Evolutionary conservation across 2,113 vertebrate genomes (phyloP).

Genomic region (Diglossa brunneiventris): DNA sequence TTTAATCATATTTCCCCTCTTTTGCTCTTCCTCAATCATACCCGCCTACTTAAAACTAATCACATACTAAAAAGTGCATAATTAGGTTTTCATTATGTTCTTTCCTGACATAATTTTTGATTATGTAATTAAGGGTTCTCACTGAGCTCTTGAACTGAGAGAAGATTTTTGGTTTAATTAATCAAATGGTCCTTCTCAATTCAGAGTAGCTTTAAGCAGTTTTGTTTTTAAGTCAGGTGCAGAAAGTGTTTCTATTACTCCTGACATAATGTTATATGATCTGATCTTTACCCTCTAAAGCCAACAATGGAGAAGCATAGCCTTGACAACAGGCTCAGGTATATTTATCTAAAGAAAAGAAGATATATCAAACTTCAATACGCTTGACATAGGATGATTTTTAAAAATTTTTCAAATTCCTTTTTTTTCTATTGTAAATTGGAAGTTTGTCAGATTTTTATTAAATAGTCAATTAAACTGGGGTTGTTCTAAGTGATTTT

Average conservation of each 20-base stretch:
- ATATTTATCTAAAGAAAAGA: background rate
- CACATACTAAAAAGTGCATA: conserved; percentile 21
- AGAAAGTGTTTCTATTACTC: background rate
- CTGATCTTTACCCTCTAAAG: background rate
- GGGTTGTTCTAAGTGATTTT: background rate
- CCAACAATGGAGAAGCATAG: background rate
- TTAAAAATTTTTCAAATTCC: background rate
- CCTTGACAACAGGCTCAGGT: background rate
- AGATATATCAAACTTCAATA: background rate
- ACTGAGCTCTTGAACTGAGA: conserved; percentile 6
- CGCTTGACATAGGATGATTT: background rate
- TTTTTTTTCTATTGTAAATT: background rate
- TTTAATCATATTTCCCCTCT: background rate
- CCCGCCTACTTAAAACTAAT: conserved; percentile 32
- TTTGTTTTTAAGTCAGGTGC: background rate
- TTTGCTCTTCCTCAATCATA: conserved; percentile 24
- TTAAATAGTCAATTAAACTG: background rate
- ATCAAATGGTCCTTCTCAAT: conserved; percentile 1
- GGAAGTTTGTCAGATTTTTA: background rate
- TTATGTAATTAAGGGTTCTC: conserved; percentile 49
- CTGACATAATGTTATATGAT: background rate
- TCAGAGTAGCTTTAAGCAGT: background rate
- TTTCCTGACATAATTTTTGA: conserved; percentile 58
- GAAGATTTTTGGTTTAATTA: conserved; percentile 40
- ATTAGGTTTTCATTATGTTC: conserved; percentile 45